These are phyloP conservation scores for Trogon surrucura DNA, from an alignment of 2,113 vertebrate species.

Conservation along the genomic window DNA sequence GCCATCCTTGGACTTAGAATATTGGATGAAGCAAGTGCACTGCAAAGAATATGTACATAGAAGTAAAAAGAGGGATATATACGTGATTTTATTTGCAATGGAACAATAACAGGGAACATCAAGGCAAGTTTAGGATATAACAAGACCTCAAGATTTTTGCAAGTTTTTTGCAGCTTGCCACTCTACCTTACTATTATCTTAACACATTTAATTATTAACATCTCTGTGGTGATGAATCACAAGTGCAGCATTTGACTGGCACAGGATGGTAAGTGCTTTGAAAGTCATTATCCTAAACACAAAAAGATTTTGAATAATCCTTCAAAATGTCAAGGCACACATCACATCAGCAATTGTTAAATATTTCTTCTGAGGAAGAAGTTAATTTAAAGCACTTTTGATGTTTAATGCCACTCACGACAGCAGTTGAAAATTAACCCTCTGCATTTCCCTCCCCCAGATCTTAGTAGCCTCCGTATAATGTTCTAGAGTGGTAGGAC, in stretches of 20 bases:
- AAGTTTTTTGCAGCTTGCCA: background rate
- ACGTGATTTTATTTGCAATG: background rate
- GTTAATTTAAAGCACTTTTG: constrained; percentile 70
- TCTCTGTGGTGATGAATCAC: constrained; percentile 57
- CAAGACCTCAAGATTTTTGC: background rate
- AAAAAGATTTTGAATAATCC: constrained; percentile 78
- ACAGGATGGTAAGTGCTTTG: constrained; percentile 69
- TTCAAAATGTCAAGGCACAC: constrained; percentile 70
- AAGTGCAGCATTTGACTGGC: constrained; percentile 70
- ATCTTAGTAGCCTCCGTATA: background rate
- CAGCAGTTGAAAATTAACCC: constrained; percentile 41
- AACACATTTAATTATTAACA: constrained; percentile 70
- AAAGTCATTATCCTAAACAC: constrained; percentile 76
- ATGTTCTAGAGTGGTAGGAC: background rate
- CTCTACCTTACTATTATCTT: constrained; percentile 41
- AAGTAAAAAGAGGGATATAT: background rate
- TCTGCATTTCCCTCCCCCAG: constrained; percentile 7
- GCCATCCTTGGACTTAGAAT: background rate
- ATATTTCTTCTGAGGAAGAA: constrained; percentile 70
- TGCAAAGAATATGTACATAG: background rate
- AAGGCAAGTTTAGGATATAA: background rate
- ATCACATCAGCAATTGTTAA: constrained; percentile 72
- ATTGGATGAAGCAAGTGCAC: background rate
- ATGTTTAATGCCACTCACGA: constrained; percentile 50
- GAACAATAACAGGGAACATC: background rate